Conservation (phyloP, 2,888 invertebrate species). For the Heliconius hortense region DNA sequence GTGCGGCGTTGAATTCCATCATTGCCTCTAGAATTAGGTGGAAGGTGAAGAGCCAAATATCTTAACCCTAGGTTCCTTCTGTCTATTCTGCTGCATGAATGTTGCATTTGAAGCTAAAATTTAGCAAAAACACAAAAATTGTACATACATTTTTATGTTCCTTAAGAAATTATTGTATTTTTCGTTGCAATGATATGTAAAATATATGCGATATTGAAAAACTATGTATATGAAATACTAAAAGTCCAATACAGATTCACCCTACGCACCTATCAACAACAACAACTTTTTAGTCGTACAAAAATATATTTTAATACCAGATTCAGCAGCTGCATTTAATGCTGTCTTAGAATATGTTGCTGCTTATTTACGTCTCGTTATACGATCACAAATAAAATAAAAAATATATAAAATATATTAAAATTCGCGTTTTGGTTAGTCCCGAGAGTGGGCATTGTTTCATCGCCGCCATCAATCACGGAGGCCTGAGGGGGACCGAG, state of each 20-base stretch:
- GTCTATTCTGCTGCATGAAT: too few species aligned
- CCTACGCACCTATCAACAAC: constrained; percentile 6
- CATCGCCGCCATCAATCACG: constrained; percentile 77
- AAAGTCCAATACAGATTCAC: not conserved
- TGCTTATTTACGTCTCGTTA: constrained; percentile 76
- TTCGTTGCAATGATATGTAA: not conserved
- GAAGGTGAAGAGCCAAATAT: too few species aligned
- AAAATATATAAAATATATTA: constrained; percentile 68
- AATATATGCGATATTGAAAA: not conserved
- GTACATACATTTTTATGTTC: too few species aligned
- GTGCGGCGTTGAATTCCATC: too few species aligned
- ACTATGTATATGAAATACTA: too few species aligned
- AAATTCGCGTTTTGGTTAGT: constrained; percentile 75
- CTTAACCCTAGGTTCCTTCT: too few species aligned
- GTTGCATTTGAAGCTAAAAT: too few species aligned
- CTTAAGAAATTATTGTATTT: not conserved
- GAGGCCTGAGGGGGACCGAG: constrained; percentile 52
- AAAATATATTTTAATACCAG: constrained; percentile 32
- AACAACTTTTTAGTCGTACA: constrained; percentile 27
- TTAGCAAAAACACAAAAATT: too few species aligned
- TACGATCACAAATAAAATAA: constrained; percentile 77
- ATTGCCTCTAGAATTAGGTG: too few species aligned
- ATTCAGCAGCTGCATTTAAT: constrained; percentile 63
- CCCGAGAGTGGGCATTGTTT: constrained; percentile 77
- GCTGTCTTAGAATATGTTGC: constrained; percentile 73